Evolutionary conservation across 2,113 vertebrate species (phyloP), one percentile per base, ranked within the genome.

Genomic region (Symphodus melops): DNA sequence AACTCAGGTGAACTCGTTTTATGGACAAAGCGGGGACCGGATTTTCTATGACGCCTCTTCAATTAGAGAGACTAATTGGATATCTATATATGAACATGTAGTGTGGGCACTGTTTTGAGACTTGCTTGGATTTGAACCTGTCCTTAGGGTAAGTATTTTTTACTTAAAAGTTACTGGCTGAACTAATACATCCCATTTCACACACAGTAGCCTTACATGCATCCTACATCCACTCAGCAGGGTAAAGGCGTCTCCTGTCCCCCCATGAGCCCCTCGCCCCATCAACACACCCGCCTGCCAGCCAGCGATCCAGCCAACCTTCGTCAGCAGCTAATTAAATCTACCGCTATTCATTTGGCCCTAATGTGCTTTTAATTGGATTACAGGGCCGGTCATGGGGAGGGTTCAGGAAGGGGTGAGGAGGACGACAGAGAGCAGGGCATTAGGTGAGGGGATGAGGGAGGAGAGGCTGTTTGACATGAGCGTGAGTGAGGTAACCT

Each of bases 301-400:
- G 51, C 77, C 85, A 60, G 51, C 49, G 61, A 68, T 53, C 72
- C 73, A 72, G 81, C 78, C 79, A 83, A 78, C 89, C 91, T 91
- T 93, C 78, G 79, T 91, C 93, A 86, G 89, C 76, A 48, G 84
- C 89, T 92, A 94, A 94, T 95, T 93, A 83, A 91, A 93, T 95
- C 89, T 88, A 69, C 65, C 2, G 65, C 85, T 86, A 90, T 93
- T 93, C 88, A 93, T 94, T 95, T 91, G 75, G 82, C 64, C 72
- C 75, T 92, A 92, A 94, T 93, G 91, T 90, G 92, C 81, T 91
- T 91, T 92, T 94, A 94, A 94, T 94, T 93, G 87, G 83, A 93
- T 94, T 93, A 93, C 80, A 81, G 89, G 72, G 73, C 63, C 64
- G 76, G 91, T 90, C 86, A 75, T 60, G 78, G 84, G 88, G 82